Evolutionary conservation across 2,797 vertebrate species (phyloP).

Genomic region (Limnodromus scolopaceus): DNA sequence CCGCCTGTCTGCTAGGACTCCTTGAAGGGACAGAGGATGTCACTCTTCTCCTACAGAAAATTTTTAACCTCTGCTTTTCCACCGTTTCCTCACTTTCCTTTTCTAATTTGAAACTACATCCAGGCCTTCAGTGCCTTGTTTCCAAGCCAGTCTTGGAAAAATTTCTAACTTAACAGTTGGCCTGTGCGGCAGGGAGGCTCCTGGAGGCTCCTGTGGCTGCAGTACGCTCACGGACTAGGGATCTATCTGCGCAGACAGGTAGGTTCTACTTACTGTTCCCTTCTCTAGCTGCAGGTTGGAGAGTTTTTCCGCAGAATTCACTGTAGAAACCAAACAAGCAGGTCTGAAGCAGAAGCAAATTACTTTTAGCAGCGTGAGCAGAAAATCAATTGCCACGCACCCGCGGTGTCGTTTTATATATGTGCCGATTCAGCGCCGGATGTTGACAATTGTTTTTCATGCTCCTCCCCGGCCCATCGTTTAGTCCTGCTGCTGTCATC

Average conservation of each 20-base stretch:
- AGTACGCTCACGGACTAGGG: neutral
- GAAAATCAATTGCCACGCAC: neutral
- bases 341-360: neutral
- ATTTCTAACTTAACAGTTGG: neutral
- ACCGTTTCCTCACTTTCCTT: neutral
- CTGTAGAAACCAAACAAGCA: neutral
- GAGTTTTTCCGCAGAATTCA: neutral
- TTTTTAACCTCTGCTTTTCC: neutral
- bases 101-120: neutral
- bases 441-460: neutral
- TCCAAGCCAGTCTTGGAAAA: neutral
- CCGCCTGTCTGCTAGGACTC: neutral
- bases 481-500: neutral
- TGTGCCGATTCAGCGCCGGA: neutral
- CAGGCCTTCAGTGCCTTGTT: neutral
- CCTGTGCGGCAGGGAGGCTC: neutral
- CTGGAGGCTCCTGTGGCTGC: neutral
- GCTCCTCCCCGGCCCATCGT: neutral
- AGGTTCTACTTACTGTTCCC: neutral
- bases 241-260: rapidly evolving
- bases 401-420: neutral
- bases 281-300: neutral
- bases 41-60: rapidly evolving
- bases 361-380: neutral
- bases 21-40: neutral